A percentile compares a stretch with the other conserved stretches of the same genome.
These are phyloP conservation scores for Trochalopteron elliotii DNA, from an alignment of 2,113 vertebrate genomes.

Conservation along the genomic window DNA sequence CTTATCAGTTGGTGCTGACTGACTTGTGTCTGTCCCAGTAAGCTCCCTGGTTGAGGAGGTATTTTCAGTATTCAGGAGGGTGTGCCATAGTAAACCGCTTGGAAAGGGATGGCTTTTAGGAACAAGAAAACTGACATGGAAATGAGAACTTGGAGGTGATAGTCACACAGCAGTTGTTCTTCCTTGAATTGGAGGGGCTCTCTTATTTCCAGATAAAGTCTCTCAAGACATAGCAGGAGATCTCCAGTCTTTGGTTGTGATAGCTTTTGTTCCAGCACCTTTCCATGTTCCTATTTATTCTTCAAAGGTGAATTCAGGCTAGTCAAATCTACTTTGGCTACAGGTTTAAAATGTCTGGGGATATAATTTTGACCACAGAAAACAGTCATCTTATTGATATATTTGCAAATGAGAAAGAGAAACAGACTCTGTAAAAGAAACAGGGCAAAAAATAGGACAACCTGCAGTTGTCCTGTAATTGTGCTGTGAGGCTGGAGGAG, in stretches of 20 bases:
- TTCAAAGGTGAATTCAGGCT: slow-evolving; percentile 35
- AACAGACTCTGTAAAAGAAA: neutral
- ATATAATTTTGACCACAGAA: neutral
- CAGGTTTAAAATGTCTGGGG: neutral
- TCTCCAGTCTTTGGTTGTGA: neutral
- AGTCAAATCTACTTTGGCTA: neutral
- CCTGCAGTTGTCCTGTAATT: neutral
- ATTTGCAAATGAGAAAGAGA: neutral
- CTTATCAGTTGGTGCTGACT: neutral
- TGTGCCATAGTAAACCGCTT: neutral
- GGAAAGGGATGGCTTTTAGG: neutral
- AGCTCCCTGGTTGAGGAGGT: neutral
- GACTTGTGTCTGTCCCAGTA: neutral
- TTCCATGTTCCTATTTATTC: slow-evolving; percentile 31
- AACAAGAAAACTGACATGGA: neutral
- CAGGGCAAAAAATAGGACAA: too few species aligned
- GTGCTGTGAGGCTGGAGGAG: neutral
- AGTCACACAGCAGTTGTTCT: neutral
- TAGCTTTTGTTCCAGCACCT: slow-evolving; percentile 35
- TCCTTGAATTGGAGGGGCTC: slow-evolving; percentile 22
- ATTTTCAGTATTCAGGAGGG: neutral
- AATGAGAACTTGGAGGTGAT: neutral
- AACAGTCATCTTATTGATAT: neutral
- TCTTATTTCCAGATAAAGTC: slow-evolving; percentile 9
- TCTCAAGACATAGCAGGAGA: slow-evolving; percentile 19